A percentile compares a stretch with the other conserved stretches of the same genome.
Conservation (phyloP, 2,888 invertebrate species). For the Peribatodes rhomboidaria region DNA sequence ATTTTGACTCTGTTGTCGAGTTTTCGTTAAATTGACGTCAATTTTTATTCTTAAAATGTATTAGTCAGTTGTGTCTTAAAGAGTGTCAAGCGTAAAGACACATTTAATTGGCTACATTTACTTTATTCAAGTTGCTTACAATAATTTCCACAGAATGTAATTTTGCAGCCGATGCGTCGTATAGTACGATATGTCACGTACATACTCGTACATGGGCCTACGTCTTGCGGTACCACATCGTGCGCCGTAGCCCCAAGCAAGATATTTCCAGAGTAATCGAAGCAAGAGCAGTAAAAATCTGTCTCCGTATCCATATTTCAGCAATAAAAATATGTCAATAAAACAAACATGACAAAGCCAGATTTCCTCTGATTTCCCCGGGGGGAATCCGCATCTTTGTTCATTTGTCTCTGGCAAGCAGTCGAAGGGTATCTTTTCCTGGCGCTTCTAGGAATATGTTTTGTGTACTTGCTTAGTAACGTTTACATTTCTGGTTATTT, state of each 20-base stretch:
- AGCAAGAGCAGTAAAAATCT: conserved; percentile 25
- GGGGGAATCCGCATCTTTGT: conserved; percentile 6
- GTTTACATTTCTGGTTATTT: too few species aligned
- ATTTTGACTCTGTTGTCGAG: background rate
- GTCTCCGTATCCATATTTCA: conserved; percentile 21
- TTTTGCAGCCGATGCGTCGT: background rate
- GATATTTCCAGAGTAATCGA: conserved; percentile 10
- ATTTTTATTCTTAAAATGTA: too few species aligned
- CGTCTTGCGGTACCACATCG: too few species aligned
- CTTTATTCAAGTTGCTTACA: too few species aligned
- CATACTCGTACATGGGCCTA: too few species aligned
- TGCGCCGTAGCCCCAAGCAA: background rate
- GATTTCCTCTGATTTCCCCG: conserved; percentile 21
- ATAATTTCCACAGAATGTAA: background rate
- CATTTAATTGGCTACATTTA: too few species aligned
- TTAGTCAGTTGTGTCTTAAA: too few species aligned
- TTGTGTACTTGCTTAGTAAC: background rate
- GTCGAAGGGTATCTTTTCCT: conserved; percentile 9
- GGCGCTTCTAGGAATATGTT: conserved; percentile 1
- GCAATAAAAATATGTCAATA: conserved; percentile 29
- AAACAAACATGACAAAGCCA: conserved; percentile 29
- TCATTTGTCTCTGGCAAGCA: conserved; percentile 26
- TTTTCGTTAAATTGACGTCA: too few species aligned
- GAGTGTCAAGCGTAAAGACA: too few species aligned
- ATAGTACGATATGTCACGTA: background rate